A percentile compares a stretch with the other conserved stretches of the same genome.
These are phyloP conservation scores for Drymonia ruficornis DNA, from an alignment of 2,888 invertebrate genomes.

Conservation along the genomic window DNA sequence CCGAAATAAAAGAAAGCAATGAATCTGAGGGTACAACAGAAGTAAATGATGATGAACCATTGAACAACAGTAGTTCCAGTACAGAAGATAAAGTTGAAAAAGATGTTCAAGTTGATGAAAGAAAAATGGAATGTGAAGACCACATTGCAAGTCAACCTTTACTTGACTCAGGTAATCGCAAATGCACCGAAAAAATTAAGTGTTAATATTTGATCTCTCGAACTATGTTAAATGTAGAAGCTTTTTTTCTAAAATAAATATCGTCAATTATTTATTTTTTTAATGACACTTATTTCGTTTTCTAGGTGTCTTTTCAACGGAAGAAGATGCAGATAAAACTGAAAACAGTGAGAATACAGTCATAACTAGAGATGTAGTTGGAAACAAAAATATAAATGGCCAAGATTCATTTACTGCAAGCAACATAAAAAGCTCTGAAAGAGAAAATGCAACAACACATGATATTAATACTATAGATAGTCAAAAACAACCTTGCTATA, in stretches of 20 bases:
- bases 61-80: slow-evolving; percentile 4
- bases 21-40: slow-evolving; percentile 7
- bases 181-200: too few species aligned
- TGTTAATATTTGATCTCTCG: too few species aligned
- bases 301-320: slow-evolving; percentile 17
- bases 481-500: slow-evolving; percentile 11
- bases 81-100: slow-evolving; percentile 3
- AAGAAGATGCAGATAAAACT: slow-evolving; percentile 9
- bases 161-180: slow-evolving; percentile 6
- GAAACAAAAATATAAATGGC: not conserved
- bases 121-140: not conserved
- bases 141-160: slow-evolving; percentile 4
- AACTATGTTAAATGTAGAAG: too few species aligned
- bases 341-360: not conserved
- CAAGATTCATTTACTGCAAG: not conserved
- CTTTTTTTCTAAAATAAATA: too few species aligned
- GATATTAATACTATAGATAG: not conserved
- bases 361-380: not conserved
- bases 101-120: not conserved
- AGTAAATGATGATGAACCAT: slow-evolving; percentile 7
- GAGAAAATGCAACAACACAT: slow-evolving; percentile 3
- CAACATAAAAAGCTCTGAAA: not conserved
- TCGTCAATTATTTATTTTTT: too few species aligned
- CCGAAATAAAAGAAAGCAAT: slow-evolving; percentile 5
- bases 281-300: too few species aligned